These are phyloP conservation scores for Phrynocephalus versicolor DNA, from an alignment of 2,113 vertebrate species.

Conservation along the genomic window DNA sequence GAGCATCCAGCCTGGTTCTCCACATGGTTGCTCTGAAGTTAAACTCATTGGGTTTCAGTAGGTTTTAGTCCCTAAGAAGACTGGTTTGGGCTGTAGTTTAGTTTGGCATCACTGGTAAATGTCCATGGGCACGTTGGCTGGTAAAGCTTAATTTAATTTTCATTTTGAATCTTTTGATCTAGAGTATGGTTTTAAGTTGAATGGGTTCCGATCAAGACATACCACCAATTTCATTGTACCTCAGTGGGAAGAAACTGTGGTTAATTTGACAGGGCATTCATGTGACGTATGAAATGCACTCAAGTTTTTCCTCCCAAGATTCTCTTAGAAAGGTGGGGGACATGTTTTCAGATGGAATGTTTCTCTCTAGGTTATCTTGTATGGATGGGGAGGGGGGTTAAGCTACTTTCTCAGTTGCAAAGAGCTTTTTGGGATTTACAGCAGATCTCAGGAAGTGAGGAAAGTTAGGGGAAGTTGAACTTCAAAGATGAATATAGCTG, in stretches of 20 bases:
- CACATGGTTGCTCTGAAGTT: neutral
- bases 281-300: neutral
- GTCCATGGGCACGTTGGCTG: neutral
- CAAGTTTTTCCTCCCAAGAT: neutral
- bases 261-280: neutral
- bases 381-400: neutral
- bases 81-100: neutral
- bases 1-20: neutral
- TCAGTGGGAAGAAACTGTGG: neutral
- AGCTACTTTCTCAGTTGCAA: neutral
- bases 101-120: neutral
- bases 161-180: neutral
- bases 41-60: neutral
- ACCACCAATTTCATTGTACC: neutral
- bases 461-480: neutral
- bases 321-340: neutral
- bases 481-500: neutral
- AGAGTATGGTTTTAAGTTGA: neutral
- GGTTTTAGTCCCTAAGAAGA: neutral
- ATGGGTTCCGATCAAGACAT: slow-evolving; percentile 8
- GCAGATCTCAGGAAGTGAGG: neutral
- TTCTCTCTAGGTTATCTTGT: neutral
- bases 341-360: neutral
- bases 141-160: rapidly evolving
- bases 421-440: neutral